A percentile compares a stretch with the other conserved stretches of the same genome.
Evolutionary conservation across 2,113 vertebrate species (phyloP).

Genomic region (Callorhinus ursinus): DNA sequence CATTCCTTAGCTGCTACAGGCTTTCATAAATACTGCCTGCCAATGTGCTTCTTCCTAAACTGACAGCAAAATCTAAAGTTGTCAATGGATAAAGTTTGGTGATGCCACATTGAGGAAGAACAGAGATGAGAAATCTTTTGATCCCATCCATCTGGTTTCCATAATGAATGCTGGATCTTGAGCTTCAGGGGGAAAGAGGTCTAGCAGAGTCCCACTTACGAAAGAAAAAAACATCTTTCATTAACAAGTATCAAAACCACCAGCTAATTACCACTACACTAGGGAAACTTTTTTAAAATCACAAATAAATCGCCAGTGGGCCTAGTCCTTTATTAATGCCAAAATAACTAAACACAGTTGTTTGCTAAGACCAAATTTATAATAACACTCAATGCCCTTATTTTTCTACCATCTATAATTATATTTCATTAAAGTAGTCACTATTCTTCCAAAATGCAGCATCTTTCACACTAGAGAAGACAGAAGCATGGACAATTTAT

Average conservation of each 20-base stretch:
- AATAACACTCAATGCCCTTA: background rate
- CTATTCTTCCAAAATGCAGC: conserved; percentile 35
- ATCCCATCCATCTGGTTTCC: background rate
- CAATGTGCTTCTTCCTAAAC: background rate
- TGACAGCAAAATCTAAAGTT: background rate
- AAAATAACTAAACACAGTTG: background rate
- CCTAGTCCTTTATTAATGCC: background rate
- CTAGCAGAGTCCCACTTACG: background rate
- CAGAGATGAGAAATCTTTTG: background rate
- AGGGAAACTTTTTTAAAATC: conserved; percentile 3
- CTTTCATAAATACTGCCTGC: background rate
- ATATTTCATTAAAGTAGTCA: background rate
- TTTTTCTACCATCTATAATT: conserved; percentile 38
- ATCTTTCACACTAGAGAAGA: background rate
- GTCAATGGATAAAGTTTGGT: background rate
- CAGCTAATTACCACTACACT: background rate
- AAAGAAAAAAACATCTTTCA: background rate
- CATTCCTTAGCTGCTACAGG: background rate
- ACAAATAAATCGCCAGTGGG: background rate
- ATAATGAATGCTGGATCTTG: background rate
- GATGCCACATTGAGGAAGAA: background rate
- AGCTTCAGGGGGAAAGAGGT: background rate
- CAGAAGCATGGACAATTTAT: conserved; percentile 55
- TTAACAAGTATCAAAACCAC: background rate
- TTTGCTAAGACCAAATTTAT: background rate